Evolutionary conservation across 2,888 invertebrate species (phyloP).

Genomic region (Alitta virens): DNA sequence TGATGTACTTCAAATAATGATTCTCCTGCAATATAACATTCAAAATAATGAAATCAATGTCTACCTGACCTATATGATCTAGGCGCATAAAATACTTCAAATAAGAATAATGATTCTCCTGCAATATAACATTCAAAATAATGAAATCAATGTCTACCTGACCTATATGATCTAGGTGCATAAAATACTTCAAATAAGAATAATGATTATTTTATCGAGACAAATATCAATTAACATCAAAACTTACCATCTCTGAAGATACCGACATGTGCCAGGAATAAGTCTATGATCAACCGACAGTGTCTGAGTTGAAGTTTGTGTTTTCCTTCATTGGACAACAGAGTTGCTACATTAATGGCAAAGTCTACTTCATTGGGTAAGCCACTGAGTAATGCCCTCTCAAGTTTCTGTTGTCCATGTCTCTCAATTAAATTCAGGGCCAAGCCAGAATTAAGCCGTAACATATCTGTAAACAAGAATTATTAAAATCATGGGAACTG

Average conservation of each 20-base stretch:
- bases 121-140: too few relatives aligned
- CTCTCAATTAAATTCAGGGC: slow-evolving; percentile 64
- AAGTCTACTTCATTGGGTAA: slow-evolving; percentile 98
- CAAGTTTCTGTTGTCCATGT: slow-evolving; percentile 77
- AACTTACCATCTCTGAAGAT: slow-evolving; percentile 80
- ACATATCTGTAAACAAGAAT: slow-evolving; percentile 34
- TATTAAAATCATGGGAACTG: slow-evolving; percentile 1
- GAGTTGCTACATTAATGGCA: slow-evolving; percentile 93
- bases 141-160: too few relatives aligned
- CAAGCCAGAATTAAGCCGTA: slow-evolving; percentile 67
- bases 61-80: too few relatives aligned
- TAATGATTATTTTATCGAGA: too few relatives aligned
- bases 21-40: not conserved
- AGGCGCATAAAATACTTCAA: too few relatives aligned
- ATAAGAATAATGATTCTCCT: too few relatives aligned
- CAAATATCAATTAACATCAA: too few relatives aligned
- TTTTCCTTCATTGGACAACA: slow-evolving; percentile 90
- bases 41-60: too few relatives aligned
- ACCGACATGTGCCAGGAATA: slow-evolving; percentile 89
- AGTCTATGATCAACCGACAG: slow-evolving; percentile 82
- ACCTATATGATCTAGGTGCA: too few relatives aligned
- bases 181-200: too few relatives aligned
- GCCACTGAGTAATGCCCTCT: slow-evolving; percentile 89
- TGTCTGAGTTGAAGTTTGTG: slow-evolving; percentile 82
- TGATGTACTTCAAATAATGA: slow-evolving; percentile 67